A percentile compares a stretch with the other conserved stretches of the same genome.
Evolutionary conservation across 1,140 invertebrate species (phyloP).

Genomic region (Galendromus occidentalis): DNA sequence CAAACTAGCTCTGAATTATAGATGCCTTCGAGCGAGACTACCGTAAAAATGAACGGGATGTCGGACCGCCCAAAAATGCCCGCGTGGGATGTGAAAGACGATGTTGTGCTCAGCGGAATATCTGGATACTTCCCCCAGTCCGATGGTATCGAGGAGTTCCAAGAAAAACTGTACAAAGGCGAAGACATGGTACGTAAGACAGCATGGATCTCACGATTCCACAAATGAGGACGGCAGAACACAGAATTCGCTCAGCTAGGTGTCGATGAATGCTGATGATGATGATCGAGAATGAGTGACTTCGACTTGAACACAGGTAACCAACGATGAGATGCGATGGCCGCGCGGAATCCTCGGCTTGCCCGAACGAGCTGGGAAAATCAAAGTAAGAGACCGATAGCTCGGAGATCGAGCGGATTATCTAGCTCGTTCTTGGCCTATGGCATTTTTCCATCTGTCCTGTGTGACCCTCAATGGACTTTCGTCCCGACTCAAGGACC

Average conservation of each 20-base stretch:
- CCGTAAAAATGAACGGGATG: not conserved
- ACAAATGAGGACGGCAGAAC: not conserved
- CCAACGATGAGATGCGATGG: constrained; percentile 19
- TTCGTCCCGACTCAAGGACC: constrained; percentile 37
- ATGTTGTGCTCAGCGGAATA: constrained; percentile 68
- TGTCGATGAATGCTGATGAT: too few species aligned
- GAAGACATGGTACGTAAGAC: constrained; percentile 75
- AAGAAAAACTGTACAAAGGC: constrained; percentile 56
- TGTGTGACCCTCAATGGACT: too few species aligned
- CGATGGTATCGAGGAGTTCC: constrained; percentile 66
- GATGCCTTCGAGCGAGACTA: not conserved
- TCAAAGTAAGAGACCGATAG: constrained; percentile 33
- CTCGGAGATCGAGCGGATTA: too few species aligned
- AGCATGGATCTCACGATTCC: constrained; percentile 50
- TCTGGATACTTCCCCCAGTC: constrained; percentile 75
- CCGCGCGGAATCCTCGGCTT: constrained; percentile 46
- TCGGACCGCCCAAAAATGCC: constrained; percentile 7
- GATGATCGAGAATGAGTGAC: too few species aligned
- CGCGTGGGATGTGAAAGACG: constrained; percentile 33
- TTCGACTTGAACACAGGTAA: not conserved
- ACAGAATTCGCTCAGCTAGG: too few species aligned
- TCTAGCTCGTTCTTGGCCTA: too few species aligned
- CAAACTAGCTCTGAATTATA: too few species aligned
- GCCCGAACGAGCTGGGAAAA: constrained; percentile 61
- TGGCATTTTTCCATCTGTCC: too few species aligned